Evolutionary conservation across 2,113 vertebrate genomes (phyloP).

Genomic region (Thunnus thynnus): DNA sequence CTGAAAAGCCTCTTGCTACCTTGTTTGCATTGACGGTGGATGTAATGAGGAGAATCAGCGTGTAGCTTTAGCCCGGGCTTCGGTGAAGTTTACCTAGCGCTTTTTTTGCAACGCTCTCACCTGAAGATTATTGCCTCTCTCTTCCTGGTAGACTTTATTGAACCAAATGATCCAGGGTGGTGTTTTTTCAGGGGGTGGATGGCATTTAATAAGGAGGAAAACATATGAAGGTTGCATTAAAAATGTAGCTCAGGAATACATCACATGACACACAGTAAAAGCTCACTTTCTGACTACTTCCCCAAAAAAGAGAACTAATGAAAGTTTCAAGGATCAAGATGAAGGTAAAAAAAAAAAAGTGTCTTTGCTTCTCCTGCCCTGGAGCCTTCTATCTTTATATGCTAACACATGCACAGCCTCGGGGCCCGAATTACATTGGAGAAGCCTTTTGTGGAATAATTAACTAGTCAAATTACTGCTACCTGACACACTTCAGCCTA

Average conservation of each 20-base stretch:
- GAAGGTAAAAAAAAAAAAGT: neutral
- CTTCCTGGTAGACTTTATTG: neutral
- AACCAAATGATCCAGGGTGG: neutral
- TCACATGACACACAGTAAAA: neutral
- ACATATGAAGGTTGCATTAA: neutral
- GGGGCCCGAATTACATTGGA: constrained; percentile 18
- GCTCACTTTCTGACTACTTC: neutral
- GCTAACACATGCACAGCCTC: constrained; percentile 53
- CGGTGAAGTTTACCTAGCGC: constrained; percentile 25
- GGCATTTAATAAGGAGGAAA: neutral
- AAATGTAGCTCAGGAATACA: neutral
- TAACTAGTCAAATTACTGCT: constrained; percentile 21
- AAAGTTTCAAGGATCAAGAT: constrained; percentile 41
- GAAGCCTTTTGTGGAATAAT: constrained; percentile 37
- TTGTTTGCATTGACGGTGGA: constrained; percentile 30
- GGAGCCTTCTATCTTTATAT: constrained; percentile 56
- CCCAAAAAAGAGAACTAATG: constrained; percentile 20
- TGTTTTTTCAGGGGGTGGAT: neutral
- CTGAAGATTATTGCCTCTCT: constrained; percentile 4
- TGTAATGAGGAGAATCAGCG: constrained; percentile 19
- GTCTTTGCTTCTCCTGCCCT: constrained; percentile 35
- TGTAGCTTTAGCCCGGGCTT: constrained; percentile 4
- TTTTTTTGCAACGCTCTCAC: constrained; percentile 4
- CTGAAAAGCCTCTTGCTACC: constrained; percentile 22
- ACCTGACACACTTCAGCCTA: constrained; percentile 14